Percentiles rank a stretch among this genome's conserved stretches.
phyloP scores from a whole-genome alignment of 2,888 invertebrate genomes.

The Carterocephalus palaemon region DNA sequence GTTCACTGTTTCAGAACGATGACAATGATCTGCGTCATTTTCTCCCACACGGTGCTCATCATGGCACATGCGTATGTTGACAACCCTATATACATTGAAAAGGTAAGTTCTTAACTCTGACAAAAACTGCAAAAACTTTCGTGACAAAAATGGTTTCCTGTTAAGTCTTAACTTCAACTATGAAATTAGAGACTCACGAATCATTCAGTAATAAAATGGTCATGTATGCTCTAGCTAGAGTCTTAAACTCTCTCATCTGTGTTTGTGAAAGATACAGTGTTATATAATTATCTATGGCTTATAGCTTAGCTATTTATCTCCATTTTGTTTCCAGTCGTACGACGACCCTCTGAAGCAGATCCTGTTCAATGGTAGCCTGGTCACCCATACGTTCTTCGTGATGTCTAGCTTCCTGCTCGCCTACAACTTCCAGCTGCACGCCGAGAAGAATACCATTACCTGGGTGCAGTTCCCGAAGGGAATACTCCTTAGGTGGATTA shows the following conservation, averaged over 20 bases:
- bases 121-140: no score
- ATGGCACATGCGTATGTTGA: conserved; percentile 50
- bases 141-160: no score
- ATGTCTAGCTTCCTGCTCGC: conserved; percentile 66
- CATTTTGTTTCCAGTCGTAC: conserved; percentile 45
- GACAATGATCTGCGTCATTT: conserved; percentile 65
- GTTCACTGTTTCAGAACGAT: conserved; percentile 51
- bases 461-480: conserved; percentile 57
- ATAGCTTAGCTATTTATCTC: not conserved
- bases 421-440: conserved; percentile 55
- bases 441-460: conserved; percentile 50
- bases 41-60: conserved; percentile 59
- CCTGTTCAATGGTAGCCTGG: conserved; percentile 57
- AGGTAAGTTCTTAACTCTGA: conserved; percentile 49
- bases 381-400: conserved; percentile 61
- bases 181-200: no score
- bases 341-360: conserved; percentile 60
- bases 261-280: not conserved
- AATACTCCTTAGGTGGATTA: conserved; percentile 56
- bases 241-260: not conserved
- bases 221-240: not conserved
- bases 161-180: no score
- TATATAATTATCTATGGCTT: not conserved
- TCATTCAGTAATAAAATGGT: no score
- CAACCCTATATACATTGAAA: conserved; percentile 63